A percentile compares a stretch with the other conserved stretches of the same genome.
Evolutionary conservation across 2,797 vertebrate genomes (phyloP).

Genomic region (Apodemus agrarius): DNA sequence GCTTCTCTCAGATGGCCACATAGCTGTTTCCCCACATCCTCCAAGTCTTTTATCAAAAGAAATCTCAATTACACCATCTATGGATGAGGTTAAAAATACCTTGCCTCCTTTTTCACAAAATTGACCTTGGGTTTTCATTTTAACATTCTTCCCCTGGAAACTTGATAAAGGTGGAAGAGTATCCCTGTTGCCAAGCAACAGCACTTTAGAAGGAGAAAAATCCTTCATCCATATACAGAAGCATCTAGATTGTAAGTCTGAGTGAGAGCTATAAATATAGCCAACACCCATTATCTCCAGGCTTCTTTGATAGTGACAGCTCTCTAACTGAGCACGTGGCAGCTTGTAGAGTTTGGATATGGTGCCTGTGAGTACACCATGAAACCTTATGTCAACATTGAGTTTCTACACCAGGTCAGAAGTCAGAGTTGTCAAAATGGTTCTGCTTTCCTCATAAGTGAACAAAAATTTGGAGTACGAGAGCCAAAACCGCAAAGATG

Average conservation of each 20-base stretch:
- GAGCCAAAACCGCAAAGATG: neutral
- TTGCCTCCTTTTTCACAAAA: neutral
- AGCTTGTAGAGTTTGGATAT: neutral
- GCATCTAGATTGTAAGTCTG: neutral
- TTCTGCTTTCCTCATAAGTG: neutral
- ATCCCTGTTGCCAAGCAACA: slow-evolving; percentile 38
- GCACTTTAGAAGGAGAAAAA: neutral
- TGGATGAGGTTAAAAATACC: neutral
- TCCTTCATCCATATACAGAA: neutral
- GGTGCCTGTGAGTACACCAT: neutral
- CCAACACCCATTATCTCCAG: neutral
- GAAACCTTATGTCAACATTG: neutral
- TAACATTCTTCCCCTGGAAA: slow-evolving; percentile 50
- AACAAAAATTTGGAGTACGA: neutral
- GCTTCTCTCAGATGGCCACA: neutral
- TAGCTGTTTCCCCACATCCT: neutral
- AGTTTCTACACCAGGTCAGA: neutral
- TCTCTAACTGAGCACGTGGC: neutral
- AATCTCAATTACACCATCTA: neutral
- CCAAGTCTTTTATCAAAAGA: neutral
- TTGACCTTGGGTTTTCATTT: slow-evolving; percentile 38
- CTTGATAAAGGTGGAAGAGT: slow-evolving; percentile 33
- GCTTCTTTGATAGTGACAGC: neutral
- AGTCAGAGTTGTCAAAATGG: neutral
- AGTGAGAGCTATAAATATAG: slow-evolving; percentile 15